Conservation (phyloP, 2,113 vertebrate species). For the Parotia lawesii region DNA sequence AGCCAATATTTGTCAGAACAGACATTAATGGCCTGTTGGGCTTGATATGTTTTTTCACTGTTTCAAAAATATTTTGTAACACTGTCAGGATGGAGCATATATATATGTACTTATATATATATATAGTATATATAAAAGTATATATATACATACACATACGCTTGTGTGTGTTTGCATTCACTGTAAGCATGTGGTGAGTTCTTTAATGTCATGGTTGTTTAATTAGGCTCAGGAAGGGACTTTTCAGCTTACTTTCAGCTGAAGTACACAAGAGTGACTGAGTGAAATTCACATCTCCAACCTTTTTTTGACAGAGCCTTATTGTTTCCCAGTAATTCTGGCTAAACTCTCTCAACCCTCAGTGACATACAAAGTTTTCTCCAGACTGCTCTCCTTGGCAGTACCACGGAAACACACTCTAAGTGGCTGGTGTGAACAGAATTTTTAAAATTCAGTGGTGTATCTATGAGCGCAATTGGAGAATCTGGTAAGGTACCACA, state of each 20-base stretch:
- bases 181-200: not conserved
- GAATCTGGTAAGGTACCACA: not conserved
- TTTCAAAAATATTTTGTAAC: not conserved
- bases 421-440: not conserved
- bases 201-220: not conserved
- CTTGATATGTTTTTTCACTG: not conserved
- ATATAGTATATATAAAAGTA: not conserved
- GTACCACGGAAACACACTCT: not conserved
- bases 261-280: not conserved
- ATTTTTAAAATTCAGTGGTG: not conserved
- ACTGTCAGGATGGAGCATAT: not conserved
- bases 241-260: not conserved
- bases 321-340: not conserved
- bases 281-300: not conserved
- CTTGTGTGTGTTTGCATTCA: not conserved
- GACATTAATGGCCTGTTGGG: not conserved
- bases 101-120: not conserved
- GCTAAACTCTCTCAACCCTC: not conserved
- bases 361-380: not conserved
- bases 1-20: not conserved
- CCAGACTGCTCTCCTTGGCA: not conserved
- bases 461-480: not conserved
- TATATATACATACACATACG: too few species aligned
- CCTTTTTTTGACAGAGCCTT: not conserved
- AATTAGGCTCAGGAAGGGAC: not conserved